Evolutionary conservation across 2,797 vertebrate genomes (phyloP).

Genomic region (Staurois parvus): DNA sequence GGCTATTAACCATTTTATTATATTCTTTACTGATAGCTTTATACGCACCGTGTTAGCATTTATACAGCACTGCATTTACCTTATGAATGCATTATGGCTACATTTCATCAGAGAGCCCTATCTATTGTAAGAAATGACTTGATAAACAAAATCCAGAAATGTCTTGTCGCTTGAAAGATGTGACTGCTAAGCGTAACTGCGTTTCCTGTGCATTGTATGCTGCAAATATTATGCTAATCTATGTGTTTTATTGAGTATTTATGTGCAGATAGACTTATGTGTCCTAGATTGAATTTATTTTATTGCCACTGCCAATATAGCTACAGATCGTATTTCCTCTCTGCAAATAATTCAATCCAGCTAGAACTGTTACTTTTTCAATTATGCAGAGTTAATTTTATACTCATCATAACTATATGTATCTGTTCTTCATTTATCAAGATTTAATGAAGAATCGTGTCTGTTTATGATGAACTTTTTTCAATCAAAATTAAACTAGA

Average conservation of each 20-base stretch:
- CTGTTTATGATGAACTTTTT: not conserved
- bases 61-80: conserved; percentile 15
- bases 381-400: conserved; percentile 7
- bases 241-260: conserved; percentile 43
- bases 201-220: conserved; percentile 6
- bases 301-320: conserved; percentile 15
- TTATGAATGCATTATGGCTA: conserved; percentile 26
- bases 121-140: conserved; percentile 4
- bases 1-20: conserved; percentile 20
- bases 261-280: conserved; percentile 43
- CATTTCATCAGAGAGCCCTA: conserved; percentile 24
- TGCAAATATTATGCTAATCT: conserved; percentile 45
- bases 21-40: conserved; percentile 22
- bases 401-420: conserved; percentile 4
- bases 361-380: not conserved
- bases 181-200: not conserved
- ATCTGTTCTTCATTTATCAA: conserved; percentile 14
- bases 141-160: conserved; percentile 1
- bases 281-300: conserved; percentile 26
- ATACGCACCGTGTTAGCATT: conserved; percentile 8
- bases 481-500: not conserved
- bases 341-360: conserved; percentile 3
- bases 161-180: conserved; percentile 16
- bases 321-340: not conserved
- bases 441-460: not conserved